A percentile compares a stretch with the other conserved stretches of the same genome.
These are phyloP conservation scores for Altica lythri DNA, from an alignment of 2,888 invertebrate genomes.

Conservation along the genomic window DNA sequence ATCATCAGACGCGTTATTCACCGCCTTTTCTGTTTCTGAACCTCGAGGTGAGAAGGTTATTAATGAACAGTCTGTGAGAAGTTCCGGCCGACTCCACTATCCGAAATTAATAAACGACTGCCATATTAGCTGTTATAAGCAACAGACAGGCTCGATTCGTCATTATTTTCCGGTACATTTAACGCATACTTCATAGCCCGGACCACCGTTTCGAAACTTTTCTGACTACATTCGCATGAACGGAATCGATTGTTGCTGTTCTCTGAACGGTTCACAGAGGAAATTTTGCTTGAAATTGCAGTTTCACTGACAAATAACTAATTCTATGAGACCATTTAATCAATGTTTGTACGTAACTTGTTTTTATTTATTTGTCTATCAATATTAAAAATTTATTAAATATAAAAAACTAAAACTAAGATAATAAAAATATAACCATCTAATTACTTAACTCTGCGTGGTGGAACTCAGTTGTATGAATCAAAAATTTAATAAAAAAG, in stretches of 20 bases:
- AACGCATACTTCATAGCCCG: conserved; percentile 59
- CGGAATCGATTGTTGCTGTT: conserved; percentile 23
- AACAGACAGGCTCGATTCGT: conserved; percentile 60
- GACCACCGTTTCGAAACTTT: conserved; percentile 34
- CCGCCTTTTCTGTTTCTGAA: neutral
- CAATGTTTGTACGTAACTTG: no score
- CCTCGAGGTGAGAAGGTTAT: conserved; percentile 56
- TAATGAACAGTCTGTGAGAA: conserved; percentile 56
- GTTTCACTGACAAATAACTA: no score
- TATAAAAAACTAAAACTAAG: no score
- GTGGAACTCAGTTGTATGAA: no score
- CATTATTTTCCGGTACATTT: conserved; percentile 62
- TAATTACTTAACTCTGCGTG: no score
- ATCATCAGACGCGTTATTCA: conserved; percentile 2
- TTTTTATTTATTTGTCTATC: no score
- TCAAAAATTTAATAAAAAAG: no score
- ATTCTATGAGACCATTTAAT: no score
- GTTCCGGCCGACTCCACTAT: conserved; percentile 38
- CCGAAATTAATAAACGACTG: conserved; percentile 59
- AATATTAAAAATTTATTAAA: no score
- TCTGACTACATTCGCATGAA: conserved; percentile 21
- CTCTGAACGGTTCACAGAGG: conserved; percentile 5
- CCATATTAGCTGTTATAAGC: conserved; percentile 59
- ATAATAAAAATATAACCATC: no score
- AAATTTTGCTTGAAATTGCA: conserved; percentile 19